Evolutionary conservation across 2,888 invertebrate species (phyloP).

Genomic region (Iselma pallidipennis): DNA sequence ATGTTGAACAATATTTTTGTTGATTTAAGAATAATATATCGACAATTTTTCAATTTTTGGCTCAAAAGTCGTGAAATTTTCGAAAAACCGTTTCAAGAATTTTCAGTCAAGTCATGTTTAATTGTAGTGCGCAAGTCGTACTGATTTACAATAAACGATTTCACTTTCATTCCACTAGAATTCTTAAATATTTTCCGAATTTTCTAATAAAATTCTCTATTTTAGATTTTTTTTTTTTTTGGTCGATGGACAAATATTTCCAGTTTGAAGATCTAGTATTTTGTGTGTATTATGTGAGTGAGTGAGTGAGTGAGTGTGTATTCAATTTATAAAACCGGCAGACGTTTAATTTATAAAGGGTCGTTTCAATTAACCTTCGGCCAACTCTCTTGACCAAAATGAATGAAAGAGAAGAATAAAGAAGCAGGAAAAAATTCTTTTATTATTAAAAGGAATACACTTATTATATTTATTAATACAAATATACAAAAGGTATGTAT

Average conservation of each 20-base stretch:
- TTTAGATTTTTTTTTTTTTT: no score
- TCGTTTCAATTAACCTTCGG: constrained; percentile 50
- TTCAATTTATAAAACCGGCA: constrained; percentile 34
- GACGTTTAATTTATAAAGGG: constrained; percentile 51
- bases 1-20: no score
- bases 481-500: not conserved
- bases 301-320: no score
- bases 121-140: not conserved
- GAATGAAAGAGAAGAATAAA: constrained; percentile 21
- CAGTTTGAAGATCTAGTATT: not conserved
- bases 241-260: no score
- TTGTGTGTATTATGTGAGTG: not conserved
- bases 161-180: not conserved
- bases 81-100: not conserved
- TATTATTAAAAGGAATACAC: not conserved
- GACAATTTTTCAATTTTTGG: no score
- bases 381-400: constrained; percentile 9
- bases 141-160: not conserved
- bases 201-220: no score
- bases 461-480: not conserved
- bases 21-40: no score
- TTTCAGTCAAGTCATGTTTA: not conserved
- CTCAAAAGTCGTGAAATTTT: not conserved
- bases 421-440: not conserved
- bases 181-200: no score